These are phyloP conservation scores for Tokudaia muenninki DNA, from an alignment of 2,797 vertebrate species.

Conservation along the genomic window DNA sequence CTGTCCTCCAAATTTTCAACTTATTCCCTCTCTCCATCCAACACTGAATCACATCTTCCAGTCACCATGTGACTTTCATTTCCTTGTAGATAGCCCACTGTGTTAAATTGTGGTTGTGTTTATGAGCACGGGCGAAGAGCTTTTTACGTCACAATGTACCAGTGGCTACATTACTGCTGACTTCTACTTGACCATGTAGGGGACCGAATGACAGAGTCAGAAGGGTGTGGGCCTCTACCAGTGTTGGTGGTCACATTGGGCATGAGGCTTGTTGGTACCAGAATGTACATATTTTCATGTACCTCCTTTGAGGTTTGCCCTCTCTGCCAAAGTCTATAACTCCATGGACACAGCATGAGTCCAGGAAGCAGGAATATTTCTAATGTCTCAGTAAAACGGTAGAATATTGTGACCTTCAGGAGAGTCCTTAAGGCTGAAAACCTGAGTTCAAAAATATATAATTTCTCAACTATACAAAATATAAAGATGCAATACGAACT, in stretches of 20 bases:
- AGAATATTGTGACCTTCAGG: not conserved
- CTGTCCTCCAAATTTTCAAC: not conserved
- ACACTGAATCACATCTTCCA: not conserved
- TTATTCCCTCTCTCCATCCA: not conserved
- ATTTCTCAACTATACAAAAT: not conserved
- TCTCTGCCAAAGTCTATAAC: not conserved
- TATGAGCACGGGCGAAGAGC: not conserved
- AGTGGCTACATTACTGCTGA: not conserved
- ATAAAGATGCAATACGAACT: not conserved
- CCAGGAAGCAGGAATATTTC: not conserved
- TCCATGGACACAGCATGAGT: not conserved
- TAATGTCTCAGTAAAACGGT: not conserved
- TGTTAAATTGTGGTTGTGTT: not conserved
- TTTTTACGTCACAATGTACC: not conserved
- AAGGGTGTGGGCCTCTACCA: not conserved
- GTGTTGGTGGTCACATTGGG: not conserved
- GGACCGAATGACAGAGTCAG: not conserved
- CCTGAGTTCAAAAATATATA: not conserved
- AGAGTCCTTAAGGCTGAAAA: not conserved
- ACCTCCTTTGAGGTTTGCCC: not conserved
- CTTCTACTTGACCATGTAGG: not conserved
- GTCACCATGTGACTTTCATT: not conserved
- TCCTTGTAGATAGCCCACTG: not conserved
- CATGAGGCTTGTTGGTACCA: not conserved
- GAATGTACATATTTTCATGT: not conserved